Percentiles rank a stretch among this genome's conserved stretches.
Evolutionary conservation across 1,140 invertebrate genomes (phyloP).

Genomic region (Drosophila obscura): DNA sequence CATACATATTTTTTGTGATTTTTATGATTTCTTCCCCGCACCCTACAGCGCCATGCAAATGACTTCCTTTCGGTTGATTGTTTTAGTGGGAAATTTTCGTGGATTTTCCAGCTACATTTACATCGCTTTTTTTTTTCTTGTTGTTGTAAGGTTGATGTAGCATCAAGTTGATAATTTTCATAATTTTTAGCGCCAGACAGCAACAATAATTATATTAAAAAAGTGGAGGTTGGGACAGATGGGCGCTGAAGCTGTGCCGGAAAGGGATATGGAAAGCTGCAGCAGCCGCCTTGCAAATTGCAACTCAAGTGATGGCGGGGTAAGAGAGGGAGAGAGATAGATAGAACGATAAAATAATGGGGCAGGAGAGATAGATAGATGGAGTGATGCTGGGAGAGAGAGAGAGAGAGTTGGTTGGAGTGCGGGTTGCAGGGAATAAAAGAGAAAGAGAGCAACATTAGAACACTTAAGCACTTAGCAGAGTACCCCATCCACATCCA

Average conservation of each 20-base stretch:
- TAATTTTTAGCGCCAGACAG: slow-evolving; percentile 59
- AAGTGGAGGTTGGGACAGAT: slow-evolving; percentile 19
- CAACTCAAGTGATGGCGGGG: slow-evolving; percentile 34
- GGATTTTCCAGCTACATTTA: slow-evolving; percentile 7
- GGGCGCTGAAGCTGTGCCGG: not conserved
- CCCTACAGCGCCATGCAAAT: slow-evolving; percentile 19
- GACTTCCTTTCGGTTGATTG: slow-evolving; percentile 31
- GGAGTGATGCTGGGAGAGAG: not conserved
- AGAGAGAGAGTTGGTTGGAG: not conserved
- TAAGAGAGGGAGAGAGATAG: slow-evolving; percentile 2
- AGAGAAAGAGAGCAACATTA: slow-evolving; percentile 68
- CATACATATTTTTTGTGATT: slow-evolving; percentile 32
- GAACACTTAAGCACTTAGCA: slow-evolving; percentile 77
- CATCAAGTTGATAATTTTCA: slow-evolving; percentile 71
- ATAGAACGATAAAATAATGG: not conserved
- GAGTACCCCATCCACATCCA: not conserved
- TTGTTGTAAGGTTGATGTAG: slow-evolving; percentile 14
- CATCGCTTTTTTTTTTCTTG: slow-evolving; percentile 27
- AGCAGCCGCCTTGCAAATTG: slow-evolving; percentile 44
- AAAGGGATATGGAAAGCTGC: slow-evolving; percentile 26
- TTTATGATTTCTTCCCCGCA: too few species aligned
- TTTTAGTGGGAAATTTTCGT: slow-evolving; percentile 42
- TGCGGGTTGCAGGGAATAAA: slow-evolving; percentile 17
- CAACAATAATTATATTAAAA: slow-evolving; percentile 72
- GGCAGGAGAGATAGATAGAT: slow-evolving; percentile 29